Base-by-base conservation (phyloP, 2,113 vertebrate species). In the Orientallactaga bullata region DNA sequence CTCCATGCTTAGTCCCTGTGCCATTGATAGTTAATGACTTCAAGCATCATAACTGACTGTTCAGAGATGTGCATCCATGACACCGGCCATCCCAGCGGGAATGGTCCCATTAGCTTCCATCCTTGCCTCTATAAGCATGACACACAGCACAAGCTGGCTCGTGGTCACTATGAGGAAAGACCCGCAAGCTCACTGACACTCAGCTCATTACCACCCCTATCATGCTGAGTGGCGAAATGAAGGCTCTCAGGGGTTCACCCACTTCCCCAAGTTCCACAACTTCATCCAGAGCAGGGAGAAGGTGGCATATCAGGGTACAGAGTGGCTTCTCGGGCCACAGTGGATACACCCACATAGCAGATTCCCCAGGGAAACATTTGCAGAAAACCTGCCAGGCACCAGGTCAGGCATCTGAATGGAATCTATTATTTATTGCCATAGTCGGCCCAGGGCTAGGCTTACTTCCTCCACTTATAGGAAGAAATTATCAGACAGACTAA, bases 271-370 rank as follows among this genome's bases (percentile, higher is more conserved):
- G 16, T 80, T 42, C 55, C 65, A 94, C 47, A 74, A n/a, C 13
- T 42, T 15, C 65, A 83, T 13, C 37, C 5, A 66, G 73, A 15
- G 24, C 37, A 30, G 69, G 39, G 74, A 69, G 47, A n/a, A 39
- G 83, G 78, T 3, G 18, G 24, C 24, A 47, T 60, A n/a, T 32
- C 47, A n/a, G 0, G 24, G 17, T 35, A 8, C 13, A 23, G 7
- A 76, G 69, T 85, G 55, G 71, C 15, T 87, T 26, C 58, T 3
- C 28, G 39, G 35, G 73, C 21, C 37, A 15, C 32, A 12, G 0
- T 11, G 13, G 26, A 30, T 2, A 51, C 0, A 1, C n/a, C 21
- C 0, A 7, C 3, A 51, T 65, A 74, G 15, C 4, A 74, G 65
- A 66, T 39, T 82, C 63, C 69, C 63, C 69, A 30, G 68, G 2